Evolutionary conservation across 2,888 invertebrate species (phyloP).

Genomic region (Acleris cristana): DNA sequence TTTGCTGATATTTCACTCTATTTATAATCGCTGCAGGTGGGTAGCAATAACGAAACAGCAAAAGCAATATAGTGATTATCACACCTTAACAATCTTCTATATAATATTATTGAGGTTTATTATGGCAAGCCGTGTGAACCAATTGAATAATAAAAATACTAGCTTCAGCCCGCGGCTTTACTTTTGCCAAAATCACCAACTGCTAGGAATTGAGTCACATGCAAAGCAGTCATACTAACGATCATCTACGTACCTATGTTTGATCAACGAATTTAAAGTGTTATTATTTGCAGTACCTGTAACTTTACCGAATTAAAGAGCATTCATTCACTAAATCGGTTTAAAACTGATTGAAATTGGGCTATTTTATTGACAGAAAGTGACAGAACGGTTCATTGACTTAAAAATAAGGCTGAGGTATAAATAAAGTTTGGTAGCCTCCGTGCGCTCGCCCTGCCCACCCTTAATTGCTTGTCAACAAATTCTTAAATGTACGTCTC

Average conservation of each 20-base stretch:
- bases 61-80: conserved; percentile 19
- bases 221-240: not conserved
- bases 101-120: conserved; percentile 6
- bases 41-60: conserved; percentile 16
- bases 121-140: not conserved
- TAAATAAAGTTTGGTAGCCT: conserved; percentile 48
- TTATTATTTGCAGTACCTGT: too few species aligned
- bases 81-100: conserved; percentile 19
- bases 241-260: too few species aligned
- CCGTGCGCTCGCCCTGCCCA: conserved; percentile 52
- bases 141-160: not conserved
- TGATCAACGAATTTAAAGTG: too few species aligned
- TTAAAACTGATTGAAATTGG: conserved; percentile 2
- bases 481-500: conserved; percentile 72
- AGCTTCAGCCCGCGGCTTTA: not conserved
- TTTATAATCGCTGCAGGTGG: conserved; percentile 16
- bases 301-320: too few species aligned
- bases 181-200: not conserved
- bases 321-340: not conserved
- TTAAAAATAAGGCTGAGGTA: conserved; percentile 45
- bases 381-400: conserved; percentile 42
- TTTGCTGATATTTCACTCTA: conserved; percentile 7
- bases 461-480: conserved; percentile 78
- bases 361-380: conserved; percentile 11
- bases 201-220: conserved; percentile 10